Base-by-base conservation (phyloP, 1,140 invertebrate genomes). In the Atta texana region DNA sequence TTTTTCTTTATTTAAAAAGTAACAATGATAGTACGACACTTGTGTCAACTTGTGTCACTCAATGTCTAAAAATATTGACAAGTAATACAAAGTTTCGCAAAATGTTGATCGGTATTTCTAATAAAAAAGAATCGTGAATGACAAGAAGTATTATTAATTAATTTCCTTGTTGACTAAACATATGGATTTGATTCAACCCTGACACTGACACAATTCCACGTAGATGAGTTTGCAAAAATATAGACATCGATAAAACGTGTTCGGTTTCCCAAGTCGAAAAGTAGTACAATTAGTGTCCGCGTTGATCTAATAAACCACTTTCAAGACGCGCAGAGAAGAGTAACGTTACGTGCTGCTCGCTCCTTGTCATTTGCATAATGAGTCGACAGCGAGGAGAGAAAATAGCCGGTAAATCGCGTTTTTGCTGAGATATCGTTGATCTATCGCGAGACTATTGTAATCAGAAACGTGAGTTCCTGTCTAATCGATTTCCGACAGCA, bases 271-370 rank as follows among this genome's bases (percentile, higher is more conserved):
- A 31, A 12, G 66, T n/a, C 78, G 71, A 87, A 81, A 72, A 87
- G 78, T 85, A 21, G 71, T 71, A 81, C 68, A 68, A 89, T 84
- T 84, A 75, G 59, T 84, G 80, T 84, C 59, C 51, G 28, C 44
- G 68, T 59, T 90, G 85, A 90, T 87, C 89, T 89, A 89, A 78
- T 90, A 84, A 89, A 84, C 85, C 78, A 90, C 72, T 90, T 89
- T 90, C 88, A 51, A 87, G 61, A 75, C 21, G 53, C 55, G 64
- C 64, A 76, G 12, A 66, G 72, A 5, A 85, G 78, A 44, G 71
- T 55, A 66, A 87, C 53, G 78, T 74, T 86, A 76, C 57, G 53
- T 39, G 63, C 39, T 31, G 51, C 59, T 81, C 75, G 76, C 8
- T 82, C 28, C 44, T 87, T n/a, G 21, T 72, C 44, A 39, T 87